Percentiles rank a stretch among this genome's conserved stretches.
Conservation (phyloP, 2,113 vertebrate species). For the Xerus inauris region DNA sequence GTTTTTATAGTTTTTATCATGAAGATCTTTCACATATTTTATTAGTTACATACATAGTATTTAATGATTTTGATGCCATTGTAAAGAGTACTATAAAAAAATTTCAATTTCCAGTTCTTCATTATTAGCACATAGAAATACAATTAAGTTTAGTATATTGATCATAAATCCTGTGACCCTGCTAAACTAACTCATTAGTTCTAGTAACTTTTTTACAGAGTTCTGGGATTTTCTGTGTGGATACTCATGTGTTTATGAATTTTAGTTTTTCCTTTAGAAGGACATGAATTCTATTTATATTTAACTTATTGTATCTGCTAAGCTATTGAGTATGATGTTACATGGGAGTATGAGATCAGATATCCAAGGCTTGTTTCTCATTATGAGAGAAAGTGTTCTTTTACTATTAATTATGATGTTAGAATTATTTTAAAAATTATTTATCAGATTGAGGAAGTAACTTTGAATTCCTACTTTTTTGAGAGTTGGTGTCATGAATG, state of each 20-base stretch:
- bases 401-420: not conserved
- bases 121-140: not conserved
- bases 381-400: not conserved
- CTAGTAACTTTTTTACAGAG: not conserved
- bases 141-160: not conserved
- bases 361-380: not conserved
- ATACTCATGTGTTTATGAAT: not conserved
- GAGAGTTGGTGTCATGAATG: not conserved
- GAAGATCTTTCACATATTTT: not conserved
- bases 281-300: not conserved
- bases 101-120: not conserved
- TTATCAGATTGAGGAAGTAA: constrained; percentile 23
- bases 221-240: not conserved
- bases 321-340: not conserved
- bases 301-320: not conserved
- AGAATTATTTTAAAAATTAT: not conserved
- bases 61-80: not conserved
- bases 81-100: not conserved
- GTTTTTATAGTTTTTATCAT: not conserved
- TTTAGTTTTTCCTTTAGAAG: not conserved
- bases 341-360: not conserved
- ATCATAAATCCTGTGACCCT: not conserved
- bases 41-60: not conserved
- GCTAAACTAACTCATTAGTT: not conserved
- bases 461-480: constrained; percentile 1